Evolutionary conservation across 2,888 invertebrate genomes (phyloP).

Genomic region (Agonopterix alstromeriana): DNA sequence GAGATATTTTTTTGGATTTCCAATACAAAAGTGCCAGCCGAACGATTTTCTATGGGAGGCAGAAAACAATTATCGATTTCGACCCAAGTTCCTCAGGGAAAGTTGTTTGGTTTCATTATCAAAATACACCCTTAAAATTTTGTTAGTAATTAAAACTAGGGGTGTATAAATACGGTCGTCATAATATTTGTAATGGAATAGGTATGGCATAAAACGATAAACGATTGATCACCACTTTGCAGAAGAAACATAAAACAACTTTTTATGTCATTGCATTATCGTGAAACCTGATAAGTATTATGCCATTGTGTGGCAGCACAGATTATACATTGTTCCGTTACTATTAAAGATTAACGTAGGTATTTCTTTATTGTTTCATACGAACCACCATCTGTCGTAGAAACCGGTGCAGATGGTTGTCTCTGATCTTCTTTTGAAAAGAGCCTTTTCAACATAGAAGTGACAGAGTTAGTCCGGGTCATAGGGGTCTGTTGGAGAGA

Average conservation of each 20-base stretch:
- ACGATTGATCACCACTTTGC: not conserved
- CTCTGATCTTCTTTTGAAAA: constrained; percentile 85
- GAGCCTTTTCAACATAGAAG: constrained; percentile 85
- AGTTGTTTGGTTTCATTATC: too few species aligned
- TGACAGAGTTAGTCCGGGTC: constrained; percentile 85
- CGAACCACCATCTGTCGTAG: constrained; percentile 70
- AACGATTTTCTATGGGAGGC: too few species aligned
- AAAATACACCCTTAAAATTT: too few species aligned
- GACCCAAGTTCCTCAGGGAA: too few species aligned
- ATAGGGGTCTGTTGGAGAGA: constrained; percentile 82
- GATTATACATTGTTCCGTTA: not conserved
- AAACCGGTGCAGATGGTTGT: constrained; percentile 19
- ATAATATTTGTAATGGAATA: too few species aligned
- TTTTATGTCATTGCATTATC: not conserved
- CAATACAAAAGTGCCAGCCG: too few species aligned
- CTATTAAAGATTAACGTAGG: not conserved
- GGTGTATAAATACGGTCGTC: too few species aligned
- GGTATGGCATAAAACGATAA: not conserved
- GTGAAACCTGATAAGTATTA: not conserved
- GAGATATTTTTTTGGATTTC: too few species aligned
- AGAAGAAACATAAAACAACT: not conserved
- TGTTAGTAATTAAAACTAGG: too few species aligned
- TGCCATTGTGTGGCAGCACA: not conserved
- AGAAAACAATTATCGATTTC: too few species aligned
- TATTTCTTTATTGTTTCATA: not conserved